Base-by-base conservation (phyloP, 2,797 vertebrate species). In the Sebastes baramenuke region DNA sequence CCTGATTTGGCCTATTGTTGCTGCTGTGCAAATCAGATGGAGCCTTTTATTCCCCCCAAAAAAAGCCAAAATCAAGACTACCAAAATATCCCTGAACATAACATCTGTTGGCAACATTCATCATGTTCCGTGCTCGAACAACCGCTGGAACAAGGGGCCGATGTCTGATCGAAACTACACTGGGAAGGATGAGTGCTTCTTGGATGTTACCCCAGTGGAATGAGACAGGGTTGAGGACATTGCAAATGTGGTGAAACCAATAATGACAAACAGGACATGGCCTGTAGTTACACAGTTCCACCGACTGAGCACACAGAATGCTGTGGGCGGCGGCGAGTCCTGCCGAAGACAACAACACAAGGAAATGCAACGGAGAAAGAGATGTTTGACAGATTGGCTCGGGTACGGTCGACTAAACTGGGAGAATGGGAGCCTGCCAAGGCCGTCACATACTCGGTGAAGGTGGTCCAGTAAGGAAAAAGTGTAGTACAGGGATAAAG, bases 211-310 rank as follows among this genome's bases (percentile, higher is more conserved):
- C 16, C 24, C 7, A 8, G 24, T 22, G 38, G 16, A 76, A 60
- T 77, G 60, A 72, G 25, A 72, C 20, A 77, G 76, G 72, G 58
- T 66, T 66, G 46, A 77, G 32, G 36, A 75, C 61, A 22, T 32
- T 68, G 69, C 52, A 78, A 85, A 82, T 82, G 79, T 69, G 59
- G 10, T 55, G 67, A 72, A 81, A 67, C 42, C 67, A 55, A 9
- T 64, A 75, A 83, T 69, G 83, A 79, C 58, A 62, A 85, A 76
- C 59, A 76, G 78, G 68, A 82, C 67, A 49, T 54, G 67, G 29
- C 49, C 69, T 70, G 9, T 46, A 71, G 58, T 49, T 76, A 61
- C 66, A 77, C 29, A 54, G 60, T 76, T 52, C 49, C 79, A 66
- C 20, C 8, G 32, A 46, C 36, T 77, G 72, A 80, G 70, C 77